Evolutionary conservation across 2,888 invertebrate genomes (phyloP).

Genomic region (Rhingia rostrata): DNA sequence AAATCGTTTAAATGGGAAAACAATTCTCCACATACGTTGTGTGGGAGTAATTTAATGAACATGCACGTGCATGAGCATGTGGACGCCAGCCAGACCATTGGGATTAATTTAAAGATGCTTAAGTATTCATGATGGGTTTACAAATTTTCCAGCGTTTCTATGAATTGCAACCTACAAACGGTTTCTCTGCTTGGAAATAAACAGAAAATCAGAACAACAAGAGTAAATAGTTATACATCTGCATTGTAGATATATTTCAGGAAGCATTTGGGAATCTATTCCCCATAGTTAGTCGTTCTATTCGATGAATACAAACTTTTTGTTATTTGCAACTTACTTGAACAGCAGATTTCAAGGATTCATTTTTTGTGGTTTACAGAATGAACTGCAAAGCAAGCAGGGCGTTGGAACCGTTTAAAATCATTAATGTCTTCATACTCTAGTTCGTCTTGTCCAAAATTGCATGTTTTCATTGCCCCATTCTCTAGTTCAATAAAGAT

Average conservation of each 20-base stretch:
- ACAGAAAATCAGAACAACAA: not conserved
- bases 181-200: not conserved
- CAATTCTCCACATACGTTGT: not conserved
- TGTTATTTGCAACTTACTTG: not conserved
- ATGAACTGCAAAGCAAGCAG: too few species aligned
- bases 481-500: too few species aligned
- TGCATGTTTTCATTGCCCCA: too few species aligned
- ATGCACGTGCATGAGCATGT: conserved; percentile 36
- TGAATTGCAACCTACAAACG: not conserved
- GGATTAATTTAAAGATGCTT: conserved; percentile 52
- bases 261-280: not conserved
- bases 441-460: too few species aligned
- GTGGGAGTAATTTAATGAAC: conserved; percentile 59
- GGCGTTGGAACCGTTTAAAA: too few species aligned
- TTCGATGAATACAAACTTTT: not conserved
- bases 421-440: too few species aligned
- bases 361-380: too few species aligned
- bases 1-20: conserved; percentile 18
- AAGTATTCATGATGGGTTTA: conserved; percentile 38
- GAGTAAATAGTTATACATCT: too few species aligned
- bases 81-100: conserved; percentile 24
- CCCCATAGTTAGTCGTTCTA: not conserved
- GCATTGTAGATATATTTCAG: too few species aligned
- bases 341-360: too few species aligned
- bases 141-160: not conserved